phyloP scores from a whole-genome alignment of 2,888 invertebrate genomes.

The Agrenia bidenticulata region DNA sequence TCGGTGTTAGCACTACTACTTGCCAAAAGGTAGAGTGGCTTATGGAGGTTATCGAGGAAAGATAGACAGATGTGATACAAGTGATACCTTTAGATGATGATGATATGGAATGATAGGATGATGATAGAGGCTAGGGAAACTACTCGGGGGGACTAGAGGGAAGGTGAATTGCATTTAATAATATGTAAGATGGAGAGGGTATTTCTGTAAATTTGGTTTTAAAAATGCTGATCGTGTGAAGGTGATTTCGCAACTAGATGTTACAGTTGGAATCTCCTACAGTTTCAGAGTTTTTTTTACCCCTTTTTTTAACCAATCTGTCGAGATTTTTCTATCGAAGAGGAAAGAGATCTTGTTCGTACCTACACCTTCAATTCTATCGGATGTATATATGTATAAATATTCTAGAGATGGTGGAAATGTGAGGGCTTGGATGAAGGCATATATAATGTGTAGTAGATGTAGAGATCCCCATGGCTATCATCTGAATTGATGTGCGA shows the following conservation, averaged over 20 bases:
- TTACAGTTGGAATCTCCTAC: neutral
- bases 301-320: neutral
- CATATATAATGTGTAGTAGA: neutral
- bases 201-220: conserved; percentile 39
- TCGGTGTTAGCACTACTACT: no score
- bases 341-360: no score
- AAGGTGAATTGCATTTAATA: conserved; percentile 6
- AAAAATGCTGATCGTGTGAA: conserved; percentile 47
- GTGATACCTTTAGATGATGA: no score
- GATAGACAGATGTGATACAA: no score
- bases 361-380: no score
- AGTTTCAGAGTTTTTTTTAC: neutral
- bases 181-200: conserved; percentile 1
- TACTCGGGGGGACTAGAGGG: no score
- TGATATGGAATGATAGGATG: no score
- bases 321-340: no score
- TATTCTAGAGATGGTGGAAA: no score
- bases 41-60: neutral
- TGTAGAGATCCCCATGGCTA: neutral
- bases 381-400: no score
- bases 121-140: no score
- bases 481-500: conserved; percentile 25
- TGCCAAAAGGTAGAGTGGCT: conserved; percentile 6
- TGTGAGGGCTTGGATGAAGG: no score
- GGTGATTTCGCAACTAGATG: conserved; percentile 37